A percentile compares a stretch with the other conserved stretches of the same genome.
Evolutionary conservation across 2,113 vertebrate genomes (phyloP).

Genomic region (Panthera leo): DNA sequence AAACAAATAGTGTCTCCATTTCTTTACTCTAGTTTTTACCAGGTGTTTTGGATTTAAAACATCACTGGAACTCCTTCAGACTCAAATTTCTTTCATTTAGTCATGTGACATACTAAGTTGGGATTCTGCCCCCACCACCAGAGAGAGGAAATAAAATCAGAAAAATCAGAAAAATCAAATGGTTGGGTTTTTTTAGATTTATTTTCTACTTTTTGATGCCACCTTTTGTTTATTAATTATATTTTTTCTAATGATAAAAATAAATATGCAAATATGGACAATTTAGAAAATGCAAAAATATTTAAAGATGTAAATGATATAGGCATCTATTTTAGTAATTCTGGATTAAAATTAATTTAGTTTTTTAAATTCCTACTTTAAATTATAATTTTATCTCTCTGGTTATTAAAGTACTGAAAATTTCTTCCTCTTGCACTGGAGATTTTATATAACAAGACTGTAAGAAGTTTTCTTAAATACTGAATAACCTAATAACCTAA

Average conservation of each 20-base stretch:
- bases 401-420: slow-evolving; percentile 27
- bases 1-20: not conserved
- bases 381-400: not conserved
- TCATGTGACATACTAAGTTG: not conserved
- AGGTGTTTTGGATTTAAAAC: not conserved
- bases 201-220: slow-evolving; percentile 3
- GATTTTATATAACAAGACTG: not conserved
- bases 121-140: not conserved
- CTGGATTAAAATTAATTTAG: not conserved
- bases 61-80: not conserved
- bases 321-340: not conserved
- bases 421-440: not conserved
- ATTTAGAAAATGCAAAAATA: slow-evolving; percentile 31
- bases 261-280: not conserved
- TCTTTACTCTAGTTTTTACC: not conserved
- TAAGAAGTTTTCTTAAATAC: slow-evolving; percentile 13
- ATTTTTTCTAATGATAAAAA: slow-evolving; percentile 36
- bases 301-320: not conserved
- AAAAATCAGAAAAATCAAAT: not conserved
- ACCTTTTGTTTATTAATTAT: not conserved
- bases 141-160: not conserved
- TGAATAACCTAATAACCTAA: not conserved
- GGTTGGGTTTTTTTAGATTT: not conserved
- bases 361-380: not conserved
- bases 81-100: not conserved